Evolutionary conservation across 2,888 invertebrate genomes (phyloP), one percentile per base, ranked within the genome.

Genomic region (Tridacna gigas): DNA sequence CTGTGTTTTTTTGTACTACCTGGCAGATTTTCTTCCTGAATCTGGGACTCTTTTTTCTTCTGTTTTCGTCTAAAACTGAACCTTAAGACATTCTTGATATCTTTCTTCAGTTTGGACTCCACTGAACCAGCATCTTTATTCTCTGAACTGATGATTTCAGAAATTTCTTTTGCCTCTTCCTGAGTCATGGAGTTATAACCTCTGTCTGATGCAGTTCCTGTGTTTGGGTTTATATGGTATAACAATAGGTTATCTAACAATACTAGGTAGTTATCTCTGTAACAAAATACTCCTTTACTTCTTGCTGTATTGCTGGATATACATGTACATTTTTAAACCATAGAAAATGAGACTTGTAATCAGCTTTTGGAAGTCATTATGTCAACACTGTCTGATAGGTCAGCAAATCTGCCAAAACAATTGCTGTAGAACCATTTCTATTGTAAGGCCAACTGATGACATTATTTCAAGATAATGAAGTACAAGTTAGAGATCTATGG

Each of bases 151-250:
- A 88, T 85, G n/a, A 86, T 74, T 74, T 91, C 90, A 0, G 90
- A 90, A 67, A 93, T 82, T 20, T 83, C 88, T 79, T 94, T 93
- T 20, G 93, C 92, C 77, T 95, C 95, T 66, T 95, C 95, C 78
- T 94, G 94, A 28, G 94, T 95, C 95, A 95, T 94, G 4, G 95
- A 95, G 84, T 94, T 95, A 90, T 95, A 96, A 20, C 95, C 95
- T 47, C 95, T 92, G 89, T 95, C 95, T 51, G 95, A 95, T 77
- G 94, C 93, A 25, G 94, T 95, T 83, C 95, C 95, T 95, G 90
- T 37, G 86, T 60, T 37, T 37, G 37, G 37, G 7, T 37, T 37
- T 37, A 37, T 7, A 37, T 37, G 7, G 37, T 37, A 37, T 37
- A 37, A 37, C 37, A 37, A 37, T 37, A 37, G 7, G 7, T 37